Conservation (phyloP, 1,140 invertebrate genomes). For the Drosophila subobscura region DNA sequence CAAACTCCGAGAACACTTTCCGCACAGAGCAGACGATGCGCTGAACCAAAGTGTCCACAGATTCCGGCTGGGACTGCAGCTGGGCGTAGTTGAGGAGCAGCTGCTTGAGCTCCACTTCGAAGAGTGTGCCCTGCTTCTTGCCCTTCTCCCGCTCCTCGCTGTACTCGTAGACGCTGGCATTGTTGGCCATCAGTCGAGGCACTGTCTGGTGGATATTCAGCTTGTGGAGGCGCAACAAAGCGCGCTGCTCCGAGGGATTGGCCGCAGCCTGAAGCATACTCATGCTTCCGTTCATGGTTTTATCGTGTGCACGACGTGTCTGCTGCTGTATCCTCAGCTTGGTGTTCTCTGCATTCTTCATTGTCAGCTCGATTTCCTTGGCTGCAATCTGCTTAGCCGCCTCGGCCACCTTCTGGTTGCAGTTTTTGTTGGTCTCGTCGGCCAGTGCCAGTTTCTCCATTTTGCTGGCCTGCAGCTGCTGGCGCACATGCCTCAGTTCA, state of each 20-base stretch:
- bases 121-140: conserved; percentile 50
- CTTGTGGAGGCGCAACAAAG: conserved; percentile 37
- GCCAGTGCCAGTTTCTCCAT: conserved; percentile 66
- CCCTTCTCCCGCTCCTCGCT: conserved; percentile 10
- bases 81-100: conserved; percentile 55
- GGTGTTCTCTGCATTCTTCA: conserved; percentile 49
- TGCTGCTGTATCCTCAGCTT: conserved; percentile 45
- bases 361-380: conserved; percentile 62
- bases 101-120: conserved; percentile 65
- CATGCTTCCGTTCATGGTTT: conserved; percentile 23
- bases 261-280: background rate
- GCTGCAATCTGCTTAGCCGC: conserved; percentile 55
- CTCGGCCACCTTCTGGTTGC: conserved; percentile 62
- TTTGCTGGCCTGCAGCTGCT: conserved; percentile 68
- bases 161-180: conserved; percentile 19
- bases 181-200: background rate
- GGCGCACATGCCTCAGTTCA: conserved; percentile 66
- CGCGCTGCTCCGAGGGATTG: conserved; percentile 16
- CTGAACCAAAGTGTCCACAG: conserved; percentile 13
- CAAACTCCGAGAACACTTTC: conserved; percentile 66
- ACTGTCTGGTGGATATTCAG: conserved; percentile 34
- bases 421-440: conserved; percentile 56
- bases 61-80: conserved; percentile 41
- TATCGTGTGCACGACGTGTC: conserved; percentile 4
- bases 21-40: conserved; percentile 47